Evolutionary conservation across 2,888 invertebrate species (phyloP).

Genomic region (Quadriops clusia): DNA sequence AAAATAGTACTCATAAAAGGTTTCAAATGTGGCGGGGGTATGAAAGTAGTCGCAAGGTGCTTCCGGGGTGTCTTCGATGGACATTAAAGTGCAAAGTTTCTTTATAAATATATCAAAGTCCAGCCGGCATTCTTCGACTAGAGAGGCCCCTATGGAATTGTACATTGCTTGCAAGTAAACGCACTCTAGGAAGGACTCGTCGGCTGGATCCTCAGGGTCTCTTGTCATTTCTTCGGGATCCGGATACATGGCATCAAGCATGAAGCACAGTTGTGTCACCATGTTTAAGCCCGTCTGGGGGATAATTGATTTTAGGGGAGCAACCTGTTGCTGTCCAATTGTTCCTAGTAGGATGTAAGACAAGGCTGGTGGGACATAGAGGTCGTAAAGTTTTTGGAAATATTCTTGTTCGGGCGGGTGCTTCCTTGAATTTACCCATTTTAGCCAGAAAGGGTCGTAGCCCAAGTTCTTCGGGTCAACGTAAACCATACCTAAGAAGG

Average conservation of each 20-base stretch:
- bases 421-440: conserved; percentile 56
- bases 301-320: conserved; percentile 68
- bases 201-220: conserved; percentile 37
- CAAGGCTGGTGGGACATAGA: conserved; percentile 61
- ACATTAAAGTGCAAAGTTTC: conserved; percentile 55
- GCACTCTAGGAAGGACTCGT: conserved; percentile 53
- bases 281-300: conserved; percentile 78
- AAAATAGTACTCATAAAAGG: conserved; percentile 74
- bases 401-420: conserved; percentile 37
- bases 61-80: conserved; percentile 51
- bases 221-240: conserved; percentile 34
- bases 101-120: conserved; percentile 76
- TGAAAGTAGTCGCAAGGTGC: conserved; percentile 52
- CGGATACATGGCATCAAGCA: conserved; percentile 63
- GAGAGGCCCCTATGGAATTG: conserved; percentile 72
- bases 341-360: conserved; percentile 61
- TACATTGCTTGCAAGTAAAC: conserved; percentile 65
- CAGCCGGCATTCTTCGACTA: conserved; percentile 54
- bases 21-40: conserved; percentile 58
- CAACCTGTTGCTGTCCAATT: conserved; percentile 57
- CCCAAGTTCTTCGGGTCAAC: conserved; percentile 88
- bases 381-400: conserved; percentile 53
- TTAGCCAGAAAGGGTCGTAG: conserved; percentile 75
- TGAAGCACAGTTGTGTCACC: conserved; percentile 71
- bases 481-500: conserved; percentile 91